phyloP scores from a whole-genome alignment of 2,797 vertebrate genomes.

The Cryptoblepharus egeriae region DNA sequence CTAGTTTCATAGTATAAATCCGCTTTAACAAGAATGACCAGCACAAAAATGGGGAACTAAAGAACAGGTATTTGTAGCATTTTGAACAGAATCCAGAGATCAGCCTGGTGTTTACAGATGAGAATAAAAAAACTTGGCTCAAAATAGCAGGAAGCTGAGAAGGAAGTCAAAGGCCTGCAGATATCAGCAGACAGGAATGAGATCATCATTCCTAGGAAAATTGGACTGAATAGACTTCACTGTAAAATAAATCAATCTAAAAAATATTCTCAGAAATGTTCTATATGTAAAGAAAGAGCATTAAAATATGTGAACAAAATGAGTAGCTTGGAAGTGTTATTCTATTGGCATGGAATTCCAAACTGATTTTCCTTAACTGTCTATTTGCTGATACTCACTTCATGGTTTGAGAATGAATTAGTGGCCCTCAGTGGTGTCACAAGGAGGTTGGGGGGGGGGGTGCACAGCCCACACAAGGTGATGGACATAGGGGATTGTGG shows the following conservation, averaged over 20 bases:
- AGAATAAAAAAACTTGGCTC: constrained; percentile 50
- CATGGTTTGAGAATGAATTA: not conserved
- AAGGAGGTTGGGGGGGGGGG: too few relatives aligned
- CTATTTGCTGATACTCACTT: constrained; percentile 9
- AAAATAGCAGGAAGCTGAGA: constrained; percentile 21
- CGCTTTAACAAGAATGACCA: not conserved
- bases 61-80: constrained; percentile 27
- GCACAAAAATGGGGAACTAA: constrained; percentile 7
- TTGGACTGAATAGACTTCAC: constrained; percentile 28
- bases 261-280: constrained; percentile 7
- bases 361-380: not conserved
- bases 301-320: not conserved
- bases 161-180: constrained; percentile 36
- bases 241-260: constrained; percentile 30
- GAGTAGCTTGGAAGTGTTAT: constrained; percentile 10
- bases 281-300: not conserved
- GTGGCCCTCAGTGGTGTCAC: too few relatives aligned
- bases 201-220: constrained; percentile 42
- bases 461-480: too few relatives aligned
- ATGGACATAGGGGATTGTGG: too few relatives aligned
- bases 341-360: not conserved
- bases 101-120: constrained; percentile 34
- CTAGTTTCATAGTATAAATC: not conserved
- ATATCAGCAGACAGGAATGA: constrained; percentile 47
- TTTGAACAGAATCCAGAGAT: constrained; percentile 34